These are phyloP conservation scores for Incurvaria masculella DNA, from an alignment of 2,888 invertebrate genomes.

Conservation along the genomic window DNA sequence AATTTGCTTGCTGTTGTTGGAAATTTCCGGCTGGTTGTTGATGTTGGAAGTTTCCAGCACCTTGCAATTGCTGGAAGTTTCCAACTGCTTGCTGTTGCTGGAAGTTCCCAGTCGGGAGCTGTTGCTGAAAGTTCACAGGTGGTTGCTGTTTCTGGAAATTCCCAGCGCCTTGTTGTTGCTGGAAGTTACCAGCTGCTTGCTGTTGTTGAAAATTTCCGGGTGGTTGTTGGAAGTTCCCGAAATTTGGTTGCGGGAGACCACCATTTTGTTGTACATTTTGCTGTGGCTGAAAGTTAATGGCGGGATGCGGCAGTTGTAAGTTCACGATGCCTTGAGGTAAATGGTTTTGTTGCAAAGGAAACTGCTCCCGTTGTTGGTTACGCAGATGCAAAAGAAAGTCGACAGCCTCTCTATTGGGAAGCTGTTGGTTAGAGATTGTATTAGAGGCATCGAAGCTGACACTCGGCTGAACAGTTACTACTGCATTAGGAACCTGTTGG, in stretches of 20 bases:
- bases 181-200: constrained; percentile 26
- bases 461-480: constrained; percentile 53
- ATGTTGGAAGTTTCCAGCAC: constrained; percentile 11
- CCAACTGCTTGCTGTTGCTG: constrained; percentile 21
- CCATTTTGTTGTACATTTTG: constrained; percentile 2
- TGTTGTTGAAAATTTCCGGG: constrained; percentile 20
- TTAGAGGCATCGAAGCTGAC: constrained; percentile 30
- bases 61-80: constrained; percentile 16
- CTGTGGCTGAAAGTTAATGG: constrained; percentile 25
- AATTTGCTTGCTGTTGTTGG: constrained; percentile 19
- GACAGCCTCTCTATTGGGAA: constrained; percentile 56
- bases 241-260: too few species aligned
- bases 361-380: constrained; percentile 41
- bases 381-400: constrained; percentile 50
- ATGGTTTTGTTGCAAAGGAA: constrained; percentile 47
- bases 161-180: constrained; percentile 29
- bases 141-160: constrained; percentile 27
- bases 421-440: constrained; percentile 45
- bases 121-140: constrained; percentile 24
- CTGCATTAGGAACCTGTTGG: constrained; percentile 18
- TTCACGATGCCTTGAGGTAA: constrained; percentile 39
- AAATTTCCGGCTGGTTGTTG: constrained; percentile 20
- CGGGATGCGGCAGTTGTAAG: constrained; percentile 11
- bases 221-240: constrained; percentile 21
- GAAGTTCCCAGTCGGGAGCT: constrained; percentile 22